Base-by-base conservation (phyloP, 2,797 vertebrate genomes). In the Phataginus tricuspis region DNA sequence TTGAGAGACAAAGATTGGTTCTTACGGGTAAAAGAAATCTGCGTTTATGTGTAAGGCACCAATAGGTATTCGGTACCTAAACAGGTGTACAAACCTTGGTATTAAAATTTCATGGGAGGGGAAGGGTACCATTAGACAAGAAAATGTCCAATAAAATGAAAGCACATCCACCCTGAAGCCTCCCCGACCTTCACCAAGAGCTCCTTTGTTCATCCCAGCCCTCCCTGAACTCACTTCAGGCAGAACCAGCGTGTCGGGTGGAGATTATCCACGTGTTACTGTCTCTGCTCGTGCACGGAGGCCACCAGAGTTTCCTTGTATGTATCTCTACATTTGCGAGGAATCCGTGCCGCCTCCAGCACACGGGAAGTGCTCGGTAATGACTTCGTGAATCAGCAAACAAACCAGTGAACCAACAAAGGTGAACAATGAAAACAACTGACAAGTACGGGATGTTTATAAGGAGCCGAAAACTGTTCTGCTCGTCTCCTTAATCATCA, bases 181-280 rank as follows among this genome's bases (percentile, higher is more conserved):
- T 59, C 14, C 25, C 57, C 31, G 19, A 0, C 23, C 51, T 39
- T 55, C 9, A 34, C 21, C 34, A n/a, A 49, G 45, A 13, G 11
- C 23, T 59, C 4, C 11, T 25, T 31, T 4, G 7, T 68, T n/a
- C 15, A 23, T 39, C 14, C 8, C 1, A 29, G 8, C 39, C 9
- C 31, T 31, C 21, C 23, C 4, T 2, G 10, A 27, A 59, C 14
- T 78, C 25, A 37, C n/a, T 18, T 13, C 13, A 51, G 18, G 11
- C 25, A 14, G 8, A 39, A 37, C 42, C 63, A 21, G 2, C 1
- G 15, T 0, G 4, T 25, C 0, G 5, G 29, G 15, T 15, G 4
- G 53, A 7, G 8, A 1, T 13, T 4, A 15, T 16, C 10, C 34
- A 9, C 2, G 10, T 6, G 11, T 18, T 4, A 2, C n/a, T 11